Base-by-base conservation (phyloP, 2,113 vertebrate genomes). In the Carettochelys insculpta region DNA sequence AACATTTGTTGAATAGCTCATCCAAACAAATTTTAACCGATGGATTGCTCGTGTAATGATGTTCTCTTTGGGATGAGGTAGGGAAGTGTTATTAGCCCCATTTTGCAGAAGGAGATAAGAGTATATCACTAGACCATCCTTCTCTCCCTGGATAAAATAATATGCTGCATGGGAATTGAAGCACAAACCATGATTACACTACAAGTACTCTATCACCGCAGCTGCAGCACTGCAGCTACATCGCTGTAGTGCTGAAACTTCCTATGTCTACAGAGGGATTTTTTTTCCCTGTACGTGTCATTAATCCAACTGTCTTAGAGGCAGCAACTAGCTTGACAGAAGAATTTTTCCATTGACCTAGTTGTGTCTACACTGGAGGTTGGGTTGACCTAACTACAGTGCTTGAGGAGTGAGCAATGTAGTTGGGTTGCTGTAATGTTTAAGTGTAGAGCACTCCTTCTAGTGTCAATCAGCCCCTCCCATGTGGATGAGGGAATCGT, bases 1-100 rank as follows among this genome's bases (percentile, higher is more conserved):
- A 78, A 78, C 84, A 65, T 0, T 0, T 94, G 61, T 61, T 93
- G 78, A 93, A 71, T 56, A 92, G 89, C 78, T 84, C 77, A 61
- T 68, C 54, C 45, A 61, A 89, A 93, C 41, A 71, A 89, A 94
- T 94, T 89, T 82, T 85, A 82, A 1, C 0, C 48, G 38, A 19
- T n/a, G 48, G 85, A 77, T 77, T 90, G 79, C 71, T 50, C 88
- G 92, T 56, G 85, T 94, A 96, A 95, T 93, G 95, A 92, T 92
- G 61, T 48, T 94, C 2, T 0, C 16, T 4, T 92, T 41, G 48
- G 76, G 41, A 52, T 53, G 54, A 95, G 43, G 48, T 94, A 89
- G 79, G 20, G 38, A 50, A 61, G 65, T 88, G 53, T 84, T 90
- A 93, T 88, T 93, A 95, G 93, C 80, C 83, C 80, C 38, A 38